Evolutionary conservation across 2,797 vertebrate genomes (phyloP).

Genomic region (Sus cebifrons): DNA sequence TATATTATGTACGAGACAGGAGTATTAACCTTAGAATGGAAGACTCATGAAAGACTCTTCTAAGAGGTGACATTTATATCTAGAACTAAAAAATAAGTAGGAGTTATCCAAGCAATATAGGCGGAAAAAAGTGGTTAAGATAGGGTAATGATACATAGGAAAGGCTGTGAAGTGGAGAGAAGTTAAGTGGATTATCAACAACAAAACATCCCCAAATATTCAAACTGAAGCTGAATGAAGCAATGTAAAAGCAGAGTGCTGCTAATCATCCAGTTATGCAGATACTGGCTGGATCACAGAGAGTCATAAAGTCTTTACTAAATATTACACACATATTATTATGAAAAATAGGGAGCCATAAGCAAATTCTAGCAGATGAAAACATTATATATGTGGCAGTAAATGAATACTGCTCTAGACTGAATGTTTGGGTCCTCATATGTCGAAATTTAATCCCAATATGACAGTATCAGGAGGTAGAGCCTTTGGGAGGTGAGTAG

Average conservation of each 20-base stretch:
- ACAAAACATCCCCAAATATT: not conserved
- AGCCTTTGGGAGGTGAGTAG: not conserved
- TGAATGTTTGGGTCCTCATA: not conserved
- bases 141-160: not conserved
- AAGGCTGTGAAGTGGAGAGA: not conserved
- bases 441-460: not conserved
- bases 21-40: not conserved
- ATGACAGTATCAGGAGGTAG: not conserved
- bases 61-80: not conserved
- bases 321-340: not conserved
- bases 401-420: not conserved
- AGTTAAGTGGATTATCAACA: not conserved
- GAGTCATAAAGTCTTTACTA: not conserved
- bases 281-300: not conserved
- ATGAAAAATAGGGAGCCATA: not conserved
- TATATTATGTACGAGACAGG: not conserved
- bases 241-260: not conserved
- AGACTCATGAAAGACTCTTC: conserved; percentile 19
- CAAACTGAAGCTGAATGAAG: not conserved
- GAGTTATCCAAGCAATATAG: not conserved
- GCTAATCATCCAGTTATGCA: not conserved
- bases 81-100: conserved; percentile 18
- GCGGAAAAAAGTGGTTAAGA: not conserved
- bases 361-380: not conserved
- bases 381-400: not conserved